phyloP scores from a whole-genome alignment of 2,797 vertebrate genomes.

The Danio aesculapii region DNA sequence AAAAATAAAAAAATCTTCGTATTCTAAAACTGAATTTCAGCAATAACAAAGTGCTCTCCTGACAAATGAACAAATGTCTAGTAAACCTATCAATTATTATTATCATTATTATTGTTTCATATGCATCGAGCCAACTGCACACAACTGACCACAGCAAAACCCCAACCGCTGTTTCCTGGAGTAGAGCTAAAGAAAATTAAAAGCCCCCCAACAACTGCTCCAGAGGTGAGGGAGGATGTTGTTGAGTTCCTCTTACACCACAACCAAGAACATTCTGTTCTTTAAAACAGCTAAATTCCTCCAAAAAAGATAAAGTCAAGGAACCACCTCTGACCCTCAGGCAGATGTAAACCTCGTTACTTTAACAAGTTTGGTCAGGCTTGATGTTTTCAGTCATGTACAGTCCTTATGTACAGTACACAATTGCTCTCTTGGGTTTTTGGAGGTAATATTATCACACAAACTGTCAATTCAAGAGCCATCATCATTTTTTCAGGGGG shows the following conservation, averaged over 20 bases:
- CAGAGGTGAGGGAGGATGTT: constrained; percentile 35
- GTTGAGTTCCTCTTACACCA: constrained; percentile 45
- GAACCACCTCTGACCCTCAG: constrained; percentile 36
- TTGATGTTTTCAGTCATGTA: constrained; percentile 20
- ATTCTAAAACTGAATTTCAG: background rate
- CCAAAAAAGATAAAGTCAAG: constrained; percentile 48
- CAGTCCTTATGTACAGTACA: background rate
- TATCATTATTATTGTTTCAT: too few relatives aligned
- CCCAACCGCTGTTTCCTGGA: constrained; percentile 56
- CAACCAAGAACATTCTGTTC: constrained; percentile 58
- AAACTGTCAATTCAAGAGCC: background rate
- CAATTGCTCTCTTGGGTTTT: background rate
- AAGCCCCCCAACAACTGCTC: constrained; percentile 28
- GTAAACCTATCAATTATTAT: background rate
- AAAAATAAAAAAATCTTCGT: background rate
- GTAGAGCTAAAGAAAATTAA: constrained; percentile 38
- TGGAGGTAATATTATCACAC: constrained; percentile 15
- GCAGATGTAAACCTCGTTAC: constrained; percentile 26
- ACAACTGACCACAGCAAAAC: constrained; percentile 31
- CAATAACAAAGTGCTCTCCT: background rate
- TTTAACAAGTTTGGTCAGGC: constrained; percentile 31
- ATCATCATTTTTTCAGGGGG: too few relatives aligned
- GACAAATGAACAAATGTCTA: constrained; percentile 12
- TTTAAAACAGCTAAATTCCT: constrained; percentile 41
- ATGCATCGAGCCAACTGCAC: constrained; percentile 14